A percentile compares a stretch with the other conserved stretches of the same genome.
These are phyloP conservation scores for Thecocarcelia acutangulata DNA, from an alignment of 2,888 invertebrate genomes.

Conservation along the genomic window DNA sequence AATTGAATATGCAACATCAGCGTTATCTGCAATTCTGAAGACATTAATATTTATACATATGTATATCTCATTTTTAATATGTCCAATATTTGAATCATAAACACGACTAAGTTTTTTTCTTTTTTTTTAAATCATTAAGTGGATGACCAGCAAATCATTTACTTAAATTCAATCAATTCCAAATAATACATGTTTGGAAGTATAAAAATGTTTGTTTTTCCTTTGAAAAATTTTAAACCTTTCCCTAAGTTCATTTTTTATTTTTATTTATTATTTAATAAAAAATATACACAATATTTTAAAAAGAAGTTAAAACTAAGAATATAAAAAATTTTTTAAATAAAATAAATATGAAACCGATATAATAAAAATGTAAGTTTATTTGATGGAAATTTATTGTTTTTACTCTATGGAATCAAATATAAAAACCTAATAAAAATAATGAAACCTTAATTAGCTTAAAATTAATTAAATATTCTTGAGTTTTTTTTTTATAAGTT, in stretches of 20 bases:
- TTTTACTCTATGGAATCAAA: slow-evolving; percentile 45
- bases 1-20: background rate
- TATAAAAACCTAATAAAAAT: slow-evolving; percentile 27
- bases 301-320: slow-evolving; percentile 39
- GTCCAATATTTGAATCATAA: background rate
- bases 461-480: background rate
- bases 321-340: slow-evolving; percentile 54
- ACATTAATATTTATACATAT: too few species aligned
- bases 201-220: slow-evolving; percentile 21
- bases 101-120: background rate
- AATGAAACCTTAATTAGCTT: slow-evolving; percentile 22
- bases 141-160: background rate
- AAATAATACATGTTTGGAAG: slow-evolving; percentile 38
- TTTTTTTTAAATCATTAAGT: background rate
- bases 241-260: slow-evolving; percentile 42
- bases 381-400: slow-evolving; percentile 56
- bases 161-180: background rate
- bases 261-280: slow-evolving; percentile 51
- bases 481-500: slow-evolving; percentile 15
- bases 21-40: background rate
- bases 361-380: slow-evolving; percentile 62
- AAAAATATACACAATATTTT: slow-evolving; percentile 56
- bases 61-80: background rate
- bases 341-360: slow-evolving; percentile 46
- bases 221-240: background rate